Conservation (phyloP, 2,888 invertebrate genomes). For the Beris morrisii region DNA sequence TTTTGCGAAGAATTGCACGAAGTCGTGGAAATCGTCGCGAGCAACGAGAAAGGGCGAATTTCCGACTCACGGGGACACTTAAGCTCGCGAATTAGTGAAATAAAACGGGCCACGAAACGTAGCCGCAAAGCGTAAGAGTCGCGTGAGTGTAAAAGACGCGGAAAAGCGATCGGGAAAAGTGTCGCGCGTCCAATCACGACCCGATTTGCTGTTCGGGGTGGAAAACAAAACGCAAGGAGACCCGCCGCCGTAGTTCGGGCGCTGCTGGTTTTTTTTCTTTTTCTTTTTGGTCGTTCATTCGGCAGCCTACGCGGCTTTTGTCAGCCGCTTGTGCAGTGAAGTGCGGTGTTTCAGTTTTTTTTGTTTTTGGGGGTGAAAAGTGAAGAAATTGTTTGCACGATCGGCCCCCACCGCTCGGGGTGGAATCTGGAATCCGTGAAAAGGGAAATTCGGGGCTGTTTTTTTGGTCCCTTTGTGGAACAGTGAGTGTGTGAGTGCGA, state of each 20-base stretch:
- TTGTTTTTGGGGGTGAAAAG: too few relatives aligned
- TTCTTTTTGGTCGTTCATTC: too few relatives aligned
- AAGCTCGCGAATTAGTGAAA: conserved; percentile 15
- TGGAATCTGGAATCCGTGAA: not conserved
- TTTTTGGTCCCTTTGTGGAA: conserved; percentile 1
- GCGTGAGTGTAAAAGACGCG: conserved; percentile 11
- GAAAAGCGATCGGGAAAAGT: conserved; percentile 2
- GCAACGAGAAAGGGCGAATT: conserved; percentile 25
- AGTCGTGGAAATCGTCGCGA: conserved; percentile 34
- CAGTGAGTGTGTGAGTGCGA: conserved; percentile 13
- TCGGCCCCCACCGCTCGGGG: too few relatives aligned
- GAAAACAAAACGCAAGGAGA: not conserved
- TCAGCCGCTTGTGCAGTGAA: too few relatives aligned
- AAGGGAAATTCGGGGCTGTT: conserved; percentile 25
- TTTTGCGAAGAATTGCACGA: conserved; percentile 41
- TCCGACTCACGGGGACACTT: conserved; percentile 16
- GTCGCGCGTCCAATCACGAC: not conserved
- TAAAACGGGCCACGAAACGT: not conserved
- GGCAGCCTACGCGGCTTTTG: too few relatives aligned
- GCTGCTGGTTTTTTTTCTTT: too few relatives aligned
- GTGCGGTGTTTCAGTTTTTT: not conserved
- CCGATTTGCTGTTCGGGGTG: too few relatives aligned
- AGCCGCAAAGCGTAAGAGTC: not conserved
- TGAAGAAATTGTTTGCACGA: too few relatives aligned
- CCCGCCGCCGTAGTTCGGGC: too few relatives aligned